Base-by-base conservation (phyloP, 2,888 invertebrate species). In the Agonopterix arenella region DNA sequence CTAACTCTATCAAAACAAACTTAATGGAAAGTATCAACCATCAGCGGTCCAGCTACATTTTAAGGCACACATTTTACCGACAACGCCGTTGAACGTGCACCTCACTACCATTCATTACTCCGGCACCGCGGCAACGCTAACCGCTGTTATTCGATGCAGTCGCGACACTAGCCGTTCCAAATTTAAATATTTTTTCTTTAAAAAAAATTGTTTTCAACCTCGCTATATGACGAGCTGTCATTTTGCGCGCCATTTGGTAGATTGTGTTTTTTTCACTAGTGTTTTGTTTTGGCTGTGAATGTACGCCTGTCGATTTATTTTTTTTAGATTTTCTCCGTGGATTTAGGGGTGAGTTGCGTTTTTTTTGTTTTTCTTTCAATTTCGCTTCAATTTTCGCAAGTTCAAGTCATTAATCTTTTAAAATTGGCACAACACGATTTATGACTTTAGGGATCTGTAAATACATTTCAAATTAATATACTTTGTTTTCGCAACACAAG, bases 51-150 rank as follows among this genome's bases (percentile, higher is more conserved):
- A 70, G 60, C 76, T 76, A 78, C 68, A 69, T 65, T 73, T 69
- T 72, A 79, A 81, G 80, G 71, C 79, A 78, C 76, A 84, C 84
- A 80, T 80, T 83, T 28, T 83, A 79, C 84, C 80, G 84, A 76
- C 84, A 80, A 80, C 81, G 85, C 79, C 73, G 78, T 65, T 77
- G 76, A 75, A 75, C 73, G 69, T 70, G 79, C 79, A 79, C 81
- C 81, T 77, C 79, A 79, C 83, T 80, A 65, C 79, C 88, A 85
- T 85, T 88, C 85, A 84, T 84, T 84, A 81, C 83, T 64, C 62
- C 69, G 71, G 73, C 76, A 73, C 72, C 77, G 75, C 72, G 75
- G 70, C 68, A 70, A 56, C 66, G 61, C 60, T 60, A 57, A 61
- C 71, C 73, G 63, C 66, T 45, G 52, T 47, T 55, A n/a, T 68